Conservation (phyloP, 2,113 vertebrate genomes). For the Castor canadensis region DNA sequence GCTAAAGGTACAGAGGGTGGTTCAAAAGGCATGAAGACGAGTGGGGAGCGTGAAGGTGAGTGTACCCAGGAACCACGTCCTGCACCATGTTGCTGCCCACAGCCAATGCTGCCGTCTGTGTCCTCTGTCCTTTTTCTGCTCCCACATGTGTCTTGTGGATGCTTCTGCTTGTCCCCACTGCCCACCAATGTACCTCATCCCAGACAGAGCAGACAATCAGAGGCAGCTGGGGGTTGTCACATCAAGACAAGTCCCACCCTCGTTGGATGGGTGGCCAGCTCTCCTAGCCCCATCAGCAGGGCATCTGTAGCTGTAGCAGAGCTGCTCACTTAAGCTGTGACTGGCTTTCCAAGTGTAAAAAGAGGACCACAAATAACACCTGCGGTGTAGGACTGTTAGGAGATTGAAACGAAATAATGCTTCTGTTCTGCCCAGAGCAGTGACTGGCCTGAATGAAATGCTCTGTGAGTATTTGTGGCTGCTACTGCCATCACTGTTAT, state of each 20-base stretch:
- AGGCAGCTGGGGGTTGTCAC: not conserved
- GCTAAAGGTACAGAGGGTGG: constrained; percentile 91
- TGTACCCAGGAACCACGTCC: constrained; percentile 13
- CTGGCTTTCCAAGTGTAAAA: not conserved
- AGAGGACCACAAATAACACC: not conserved
- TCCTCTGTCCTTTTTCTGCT: not conserved
- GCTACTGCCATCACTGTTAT: rapidly evolving
- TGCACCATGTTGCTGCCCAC: not conserved
- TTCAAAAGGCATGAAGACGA: constrained; percentile 91
- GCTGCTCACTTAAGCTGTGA: too few species aligned
- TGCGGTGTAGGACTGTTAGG: not conserved
- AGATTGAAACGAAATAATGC: not conserved
- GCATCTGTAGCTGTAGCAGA: too few species aligned
- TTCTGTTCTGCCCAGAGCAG: not conserved
- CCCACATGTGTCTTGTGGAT: not conserved
- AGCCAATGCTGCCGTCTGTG: not conserved
- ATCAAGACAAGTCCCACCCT: not conserved
- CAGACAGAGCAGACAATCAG: not conserved
- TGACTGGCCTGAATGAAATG: not conserved
- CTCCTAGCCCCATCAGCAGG: too few species aligned
- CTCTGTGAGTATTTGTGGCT: not conserved
- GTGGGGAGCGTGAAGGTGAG: constrained; percentile 96
- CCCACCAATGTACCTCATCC: not conserved
- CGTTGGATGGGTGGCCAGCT: too few species aligned
- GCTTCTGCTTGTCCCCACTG: not conserved